A percentile compares a stretch with the other conserved stretches of the same genome.
Evolutionary conservation across 2,113 vertebrate species (phyloP).

Genomic region (Cephalopterus ornatus): DNA sequence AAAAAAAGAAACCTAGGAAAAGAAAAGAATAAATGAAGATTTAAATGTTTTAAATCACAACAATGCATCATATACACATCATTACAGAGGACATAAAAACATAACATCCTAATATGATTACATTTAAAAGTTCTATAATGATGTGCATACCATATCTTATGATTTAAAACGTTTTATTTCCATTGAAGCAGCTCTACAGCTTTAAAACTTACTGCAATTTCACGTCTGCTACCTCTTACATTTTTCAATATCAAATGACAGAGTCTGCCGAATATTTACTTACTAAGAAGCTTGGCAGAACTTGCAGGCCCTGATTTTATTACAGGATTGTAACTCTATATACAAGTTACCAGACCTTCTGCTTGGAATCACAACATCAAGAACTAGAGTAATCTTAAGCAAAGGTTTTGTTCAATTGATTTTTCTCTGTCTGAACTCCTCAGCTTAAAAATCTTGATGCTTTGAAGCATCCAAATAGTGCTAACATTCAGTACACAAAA

Average conservation of each 20-base stretch:
- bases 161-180: neutral
- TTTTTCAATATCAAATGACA: conserved; percentile 2
- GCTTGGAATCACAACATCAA: neutral
- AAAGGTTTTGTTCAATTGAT: neutral
- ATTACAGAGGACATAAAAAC: neutral
- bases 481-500: neutral
- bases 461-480: neutral
- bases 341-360: neutral
- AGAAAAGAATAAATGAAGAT: neutral
- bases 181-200: neutral
- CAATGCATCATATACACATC: neutral
- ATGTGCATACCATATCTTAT: neutral
- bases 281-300: neutral
- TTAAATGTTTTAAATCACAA: neutral
- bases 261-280: conserved; percentile 22
- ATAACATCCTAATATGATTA: neutral
- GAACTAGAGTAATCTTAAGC: neutral
- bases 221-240: neutral
- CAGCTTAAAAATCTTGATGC: neutral
- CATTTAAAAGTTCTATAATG: neutral
- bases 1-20: neutral
- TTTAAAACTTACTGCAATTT: neutral
- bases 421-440: conserved; percentile 6
- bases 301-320: neutral
- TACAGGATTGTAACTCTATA: neutral